Base-by-base conservation (phyloP, 2,113 vertebrate species). In the Aegotheles bennettii region DNA sequence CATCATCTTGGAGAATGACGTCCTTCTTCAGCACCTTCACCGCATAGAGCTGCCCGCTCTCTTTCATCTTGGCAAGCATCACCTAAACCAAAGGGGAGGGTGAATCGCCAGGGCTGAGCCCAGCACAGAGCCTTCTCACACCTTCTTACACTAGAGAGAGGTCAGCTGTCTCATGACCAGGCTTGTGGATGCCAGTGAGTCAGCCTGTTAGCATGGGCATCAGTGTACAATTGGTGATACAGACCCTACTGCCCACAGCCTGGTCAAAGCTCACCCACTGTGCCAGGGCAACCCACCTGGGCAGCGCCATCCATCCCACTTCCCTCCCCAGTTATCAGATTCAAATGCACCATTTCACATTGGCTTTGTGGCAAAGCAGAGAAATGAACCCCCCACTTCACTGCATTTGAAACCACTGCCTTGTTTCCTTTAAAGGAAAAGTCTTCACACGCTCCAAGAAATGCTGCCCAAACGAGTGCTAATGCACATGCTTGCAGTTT, bases 1-100 rank as follows among this genome's bases (percentile, higher is more conserved):
- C 99, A 0, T 99, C 99, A 6, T 99, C 99, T 94, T 99, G 99
- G 71, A 99, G 97, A 90, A 99, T 99, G 65, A 99, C 99, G 23
- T 99, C 99, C 96, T 99, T 99, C 97, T 99, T 99, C 90, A 99
- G 95, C 93, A 99, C 98, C 96, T 99, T 99, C 92, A 99, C 98
- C 0, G 99, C 99, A 11, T 99, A 99, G 19, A 99, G 98, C 9
- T 96, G 98, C 47, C 98, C 98, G 1, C 95, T 98, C 43, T 96
- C 93, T 31, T 99, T 99, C 71, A 99, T 98, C 94, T 98, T 98
- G 13, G 99, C 99, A 68, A 99, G 97, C 99, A 99, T 99, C 97
- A 99, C 99, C 99, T 99, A 91, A 69, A 80, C 3, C 31, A 82
- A 67, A 90, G 60, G 43, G 0, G 6, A 94, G 61, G 17, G 47